Percentiles rank a stretch among this genome's conserved stretches.
Conservation (phyloP, 2,797 vertebrate species). For the Corythornis leucogaster region DNA sequence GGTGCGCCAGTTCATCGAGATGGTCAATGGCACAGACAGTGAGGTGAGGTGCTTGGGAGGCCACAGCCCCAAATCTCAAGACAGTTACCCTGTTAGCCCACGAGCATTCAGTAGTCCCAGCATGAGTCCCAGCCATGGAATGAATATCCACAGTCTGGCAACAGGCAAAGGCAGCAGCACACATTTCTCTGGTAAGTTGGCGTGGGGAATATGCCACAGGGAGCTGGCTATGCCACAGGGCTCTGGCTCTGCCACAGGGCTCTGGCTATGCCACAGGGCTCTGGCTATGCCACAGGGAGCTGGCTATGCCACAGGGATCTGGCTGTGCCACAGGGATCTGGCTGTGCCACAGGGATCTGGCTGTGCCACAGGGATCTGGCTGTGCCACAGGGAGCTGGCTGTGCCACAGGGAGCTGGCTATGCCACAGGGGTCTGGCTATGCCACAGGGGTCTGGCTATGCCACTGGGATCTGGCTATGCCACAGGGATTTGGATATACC, state of each 20-base stretch:
- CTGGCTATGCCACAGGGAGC: not conserved
- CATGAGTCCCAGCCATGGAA: constrained; percentile 82
- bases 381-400: too few relatives aligned
- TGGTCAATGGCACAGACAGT: constrained; percentile 88
- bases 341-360: too few relatives aligned
- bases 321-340: too few relatives aligned
- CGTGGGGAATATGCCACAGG: fast-evolving
- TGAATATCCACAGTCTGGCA: constrained; percentile 80
- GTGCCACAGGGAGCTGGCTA: too few relatives aligned
- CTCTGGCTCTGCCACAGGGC: not conserved
- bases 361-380: not conserved
- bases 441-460: too few relatives aligned
- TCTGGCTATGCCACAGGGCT: not conserved
- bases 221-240: too few relatives aligned
- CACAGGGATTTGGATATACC: not conserved
- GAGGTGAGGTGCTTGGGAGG: constrained; percentile 86
- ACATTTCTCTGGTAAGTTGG: constrained; percentile 82
- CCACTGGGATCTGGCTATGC: too few relatives aligned
- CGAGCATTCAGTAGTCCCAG: constrained; percentile 90
- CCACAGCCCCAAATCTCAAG: constrained; percentile 86
- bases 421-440: not conserved
- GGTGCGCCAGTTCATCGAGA: constrained; percentile 88
- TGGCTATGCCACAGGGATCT: not conserved
- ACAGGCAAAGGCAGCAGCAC: constrained; percentile 82
- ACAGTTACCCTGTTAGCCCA: constrained; percentile 83